Conservation (phyloP, 2,797 vertebrate genomes). For the Sebastes melanostomus region DNA sequence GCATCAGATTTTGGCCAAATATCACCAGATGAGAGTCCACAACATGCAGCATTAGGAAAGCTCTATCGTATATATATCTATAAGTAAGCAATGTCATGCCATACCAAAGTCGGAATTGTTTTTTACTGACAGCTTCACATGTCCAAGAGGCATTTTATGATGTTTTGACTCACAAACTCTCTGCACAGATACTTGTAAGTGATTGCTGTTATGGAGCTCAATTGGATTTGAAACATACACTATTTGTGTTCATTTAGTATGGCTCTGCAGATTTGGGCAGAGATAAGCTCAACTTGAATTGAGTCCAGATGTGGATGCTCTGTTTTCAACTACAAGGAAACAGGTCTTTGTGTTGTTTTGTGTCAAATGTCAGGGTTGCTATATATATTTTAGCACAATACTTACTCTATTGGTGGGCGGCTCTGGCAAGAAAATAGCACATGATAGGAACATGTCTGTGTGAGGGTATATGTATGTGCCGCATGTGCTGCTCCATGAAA, state of each 20-base stretch:
- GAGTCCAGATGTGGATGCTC: slow-evolving; percentile 1
- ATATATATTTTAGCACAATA: background rate
- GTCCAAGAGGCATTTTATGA: background rate
- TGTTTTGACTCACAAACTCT: background rate
- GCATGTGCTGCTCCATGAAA: slow-evolving; percentile 14
- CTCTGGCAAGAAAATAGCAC: background rate
- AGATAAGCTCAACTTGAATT: background rate
- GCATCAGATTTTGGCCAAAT: background rate
- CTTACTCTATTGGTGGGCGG: background rate
- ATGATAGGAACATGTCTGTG: slow-evolving; percentile 13
- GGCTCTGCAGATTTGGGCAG: background rate
- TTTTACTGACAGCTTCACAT: background rate
- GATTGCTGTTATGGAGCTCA: background rate
- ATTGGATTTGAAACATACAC: background rate
- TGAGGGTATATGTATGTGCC: slow-evolving; percentile 6
- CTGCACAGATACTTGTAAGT: background rate
- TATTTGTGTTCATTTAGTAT: background rate
- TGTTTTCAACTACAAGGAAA: background rate
- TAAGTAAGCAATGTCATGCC: background rate
- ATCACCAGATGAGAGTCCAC: background rate
- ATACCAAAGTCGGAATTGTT: background rate
- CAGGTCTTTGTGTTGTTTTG: background rate
- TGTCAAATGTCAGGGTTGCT: background rate
- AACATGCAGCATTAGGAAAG: background rate
- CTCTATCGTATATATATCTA: background rate